Percentiles rank a stretch among this genome's conserved stretches.
Conservation (phyloP, 35 echinoderm and acorn worm genomes). For the Acanthaster planci region DNA sequence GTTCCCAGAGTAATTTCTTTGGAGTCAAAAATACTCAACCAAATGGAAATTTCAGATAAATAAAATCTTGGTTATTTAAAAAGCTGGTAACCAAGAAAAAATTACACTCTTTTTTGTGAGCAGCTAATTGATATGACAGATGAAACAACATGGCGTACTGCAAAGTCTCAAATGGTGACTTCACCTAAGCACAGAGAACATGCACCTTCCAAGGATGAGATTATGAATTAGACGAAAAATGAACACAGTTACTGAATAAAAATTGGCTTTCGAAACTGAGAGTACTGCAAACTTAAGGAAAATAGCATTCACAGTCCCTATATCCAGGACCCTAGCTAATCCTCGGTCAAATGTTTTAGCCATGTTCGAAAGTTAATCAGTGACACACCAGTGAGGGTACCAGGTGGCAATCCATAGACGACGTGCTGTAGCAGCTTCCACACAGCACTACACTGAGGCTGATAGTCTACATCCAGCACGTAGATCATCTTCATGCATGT, state of each 20-base stretch:
- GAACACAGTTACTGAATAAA: neutral
- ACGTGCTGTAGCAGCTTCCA: slow-evolving; percentile 47
- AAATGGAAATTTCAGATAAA: no score
- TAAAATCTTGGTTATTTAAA: no score
- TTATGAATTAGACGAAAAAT: neutral
- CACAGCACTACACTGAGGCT: slow-evolving; percentile 33
- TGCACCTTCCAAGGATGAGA: neutral
- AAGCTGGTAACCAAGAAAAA: no score
- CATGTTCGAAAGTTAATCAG: slow-evolving; percentile 38
- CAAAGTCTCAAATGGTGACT: neutral
- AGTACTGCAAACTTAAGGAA: neutral
- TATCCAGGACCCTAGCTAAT: neutral
- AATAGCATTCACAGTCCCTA: no score
- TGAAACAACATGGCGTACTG: neutral
- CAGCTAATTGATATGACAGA: no score
- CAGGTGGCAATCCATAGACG: slow-evolving; percentile 28
- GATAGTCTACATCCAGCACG: slow-evolving; percentile 38
- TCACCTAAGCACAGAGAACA: neutral
- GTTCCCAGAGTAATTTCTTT: no score
- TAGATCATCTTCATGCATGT: slow-evolving; percentile 30
- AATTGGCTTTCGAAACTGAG: neutral
- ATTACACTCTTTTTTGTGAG: no score
- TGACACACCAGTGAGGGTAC: slow-evolving; percentile 23
- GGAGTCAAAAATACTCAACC: no score
- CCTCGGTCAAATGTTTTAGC: neutral